phyloP scores from a whole-genome alignment of 37 sponge, comb jelly and placozoan genomes.

The Oopsacas minuta region DNA sequence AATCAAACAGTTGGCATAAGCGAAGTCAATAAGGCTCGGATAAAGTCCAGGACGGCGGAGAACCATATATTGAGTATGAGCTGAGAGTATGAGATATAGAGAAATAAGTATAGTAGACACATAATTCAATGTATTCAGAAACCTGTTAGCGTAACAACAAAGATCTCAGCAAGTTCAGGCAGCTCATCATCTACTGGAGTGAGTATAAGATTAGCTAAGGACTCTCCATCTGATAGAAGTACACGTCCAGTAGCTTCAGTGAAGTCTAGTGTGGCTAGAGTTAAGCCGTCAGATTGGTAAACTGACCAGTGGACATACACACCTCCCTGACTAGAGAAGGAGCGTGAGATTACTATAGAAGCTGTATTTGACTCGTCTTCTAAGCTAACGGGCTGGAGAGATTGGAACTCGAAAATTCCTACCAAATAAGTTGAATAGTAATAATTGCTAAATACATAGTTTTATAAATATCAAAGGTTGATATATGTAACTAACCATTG shows the following conservation, averaged over 20 bases:
- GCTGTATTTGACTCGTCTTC: background rate
- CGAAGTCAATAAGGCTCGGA: too few relatives aligned
- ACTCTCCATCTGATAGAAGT: background rate
- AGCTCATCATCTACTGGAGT: constrained; percentile 40
- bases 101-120: too few relatives aligned
- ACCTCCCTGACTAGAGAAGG: background rate
- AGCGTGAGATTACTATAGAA: background rate
- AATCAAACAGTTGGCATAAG: too few relatives aligned
- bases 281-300: background rate
- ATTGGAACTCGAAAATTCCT: constrained; percentile 4
- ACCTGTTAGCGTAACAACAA: constrained; percentile 31
- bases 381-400: background rate
- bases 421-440: too few relatives aligned
- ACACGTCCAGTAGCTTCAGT: background rate
- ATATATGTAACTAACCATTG: background rate
- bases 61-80: too few relatives aligned
- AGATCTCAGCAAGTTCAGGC: constrained; percentile 58
- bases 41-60: too few relatives aligned
- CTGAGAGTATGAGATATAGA: too few relatives aligned
- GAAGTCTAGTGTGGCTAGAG: background rate
- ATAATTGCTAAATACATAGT: too few relatives aligned
- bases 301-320: background rate
- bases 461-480: background rate
- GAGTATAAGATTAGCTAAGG: constrained; percentile 21
- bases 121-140: too few relatives aligned